Conservation (phyloP, 2,888 invertebrate genomes). For the Horisme vitalbata region DNA sequence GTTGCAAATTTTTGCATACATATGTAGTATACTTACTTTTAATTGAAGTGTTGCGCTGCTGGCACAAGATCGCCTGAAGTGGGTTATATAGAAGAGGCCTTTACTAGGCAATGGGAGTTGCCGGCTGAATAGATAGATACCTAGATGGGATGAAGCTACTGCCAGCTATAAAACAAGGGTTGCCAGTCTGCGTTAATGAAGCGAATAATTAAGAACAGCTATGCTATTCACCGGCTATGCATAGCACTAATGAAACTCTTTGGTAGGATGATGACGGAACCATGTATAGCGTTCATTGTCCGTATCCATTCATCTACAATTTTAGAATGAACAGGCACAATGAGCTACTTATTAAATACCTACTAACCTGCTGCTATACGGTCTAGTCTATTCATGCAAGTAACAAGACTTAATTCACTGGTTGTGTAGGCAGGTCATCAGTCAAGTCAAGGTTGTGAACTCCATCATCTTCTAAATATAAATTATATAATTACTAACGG, state of each 20-base stretch:
- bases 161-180: neutral
- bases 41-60: no score
- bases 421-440: neutral
- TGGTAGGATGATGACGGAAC: constrained; percentile 14
- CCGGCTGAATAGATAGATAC: no score
- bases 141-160: neutral
- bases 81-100: no score
- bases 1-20: no score
- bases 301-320: constrained; percentile 6
- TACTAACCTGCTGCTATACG: neutral
- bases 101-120: no score
- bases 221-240: neutral
- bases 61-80: no score
- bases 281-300: constrained; percentile 9
- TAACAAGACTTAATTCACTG: constrained; percentile 2
- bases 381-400: constrained; percentile 1
- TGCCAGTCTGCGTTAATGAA: neutral
- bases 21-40: no score
- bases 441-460: no score
- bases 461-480: no score
- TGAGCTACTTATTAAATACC: constrained; percentile 4
- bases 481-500: no score
- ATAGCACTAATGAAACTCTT: neutral
- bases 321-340: constrained; percentile 15
- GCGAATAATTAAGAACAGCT: constrained; percentile 1